Evolutionary conservation across 2,888 invertebrate species (phyloP), one percentile per base, ranked within the genome.

Genomic region (Macrostomum cliftonense): DNA sequence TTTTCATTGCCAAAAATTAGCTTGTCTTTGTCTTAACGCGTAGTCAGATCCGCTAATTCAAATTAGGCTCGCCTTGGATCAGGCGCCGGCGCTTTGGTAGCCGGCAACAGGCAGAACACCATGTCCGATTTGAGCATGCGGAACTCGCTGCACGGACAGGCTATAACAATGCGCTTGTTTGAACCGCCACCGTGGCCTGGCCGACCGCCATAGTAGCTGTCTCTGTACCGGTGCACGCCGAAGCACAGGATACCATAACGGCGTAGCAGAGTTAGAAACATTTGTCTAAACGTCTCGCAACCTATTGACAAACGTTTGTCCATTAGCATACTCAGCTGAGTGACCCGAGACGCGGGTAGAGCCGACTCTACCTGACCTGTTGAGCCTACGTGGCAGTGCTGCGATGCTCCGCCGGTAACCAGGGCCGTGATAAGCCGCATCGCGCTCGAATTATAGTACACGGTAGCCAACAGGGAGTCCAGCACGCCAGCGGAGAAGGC

Each of bases 401-500:
- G 52, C 12, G 58, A 57, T 12, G 55, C 51, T 1, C 58, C 58
- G 11, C 58, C 58, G 14, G 58, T 57, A 14, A 59, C 51, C 16
- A 58, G 47, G 13, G 51, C 51, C 12, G 58, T 54, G 36, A 59
- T 54, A n/a, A 58, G 47, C 17, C 50, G 53, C 47, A 58, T 40
- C 2, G 55, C 51, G 40, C 57, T 57, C 11, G 46, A 44, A 44
- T 58, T 59, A 43, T 57, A 58, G 47, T 57, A 58, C 7, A 53
- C 91, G 72, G 93, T 93, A 68, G 91, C 91, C 93, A 95, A 93
- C 59, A 95, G 79, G 52, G 91, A 91, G 75, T 95, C 93, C 63
- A 95, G 78, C 62, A 95, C 93, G 74, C 88, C 89, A 75, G 93
- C 93, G 62, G 93, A 93, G 73, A 95, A 95, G 64, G 95, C 93